These are phyloP conservation scores for Eustalomyia histrio DNA, from an alignment of 2,888 invertebrate genomes.

Conservation along the genomic window DNA sequence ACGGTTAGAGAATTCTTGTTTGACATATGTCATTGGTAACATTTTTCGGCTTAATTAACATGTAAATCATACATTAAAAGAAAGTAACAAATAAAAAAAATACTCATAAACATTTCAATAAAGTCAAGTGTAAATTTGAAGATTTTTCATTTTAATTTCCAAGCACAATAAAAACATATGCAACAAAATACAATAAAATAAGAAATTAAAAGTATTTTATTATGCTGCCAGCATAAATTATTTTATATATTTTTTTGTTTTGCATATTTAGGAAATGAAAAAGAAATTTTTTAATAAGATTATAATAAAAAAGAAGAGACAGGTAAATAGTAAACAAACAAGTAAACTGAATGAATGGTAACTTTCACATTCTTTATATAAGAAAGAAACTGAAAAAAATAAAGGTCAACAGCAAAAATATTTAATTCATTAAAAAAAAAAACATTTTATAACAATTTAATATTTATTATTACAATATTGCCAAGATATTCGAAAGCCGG, in stretches of 20 bases:
- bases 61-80: no score
- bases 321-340: slow-evolving; percentile 32
- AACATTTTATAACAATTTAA: background rate
- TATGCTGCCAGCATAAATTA: slow-evolving; percentile 32
- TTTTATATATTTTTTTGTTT: slow-evolving; percentile 1
- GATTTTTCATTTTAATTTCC: background rate
- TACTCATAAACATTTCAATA: background rate
- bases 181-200: slow-evolving; percentile 1
- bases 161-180: background rate
- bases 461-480: background rate
- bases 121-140: background rate
- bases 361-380: slow-evolving; percentile 63
- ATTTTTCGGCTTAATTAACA: no score
- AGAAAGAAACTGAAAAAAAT: slow-evolving; percentile 29
- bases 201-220: slow-evolving; percentile 18
- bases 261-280: slow-evolving; percentile 16
- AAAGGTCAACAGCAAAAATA: slow-evolving; percentile 53
- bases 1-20: no score
- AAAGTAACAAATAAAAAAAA: background rate
- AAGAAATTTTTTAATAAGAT: slow-evolving; percentile 47
- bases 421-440: slow-evolving; percentile 35
- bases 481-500: slow-evolving; percentile 6
- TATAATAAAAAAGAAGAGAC: slow-evolving; percentile 16
- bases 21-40: no score
- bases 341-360: slow-evolving; percentile 31